A percentile compares a stretch with the other conserved stretches of the same genome.
These are phyloP conservation scores for Gila robusta DNA, from an alignment of 2,797 vertebrate species.

Conservation along the genomic window DNA sequence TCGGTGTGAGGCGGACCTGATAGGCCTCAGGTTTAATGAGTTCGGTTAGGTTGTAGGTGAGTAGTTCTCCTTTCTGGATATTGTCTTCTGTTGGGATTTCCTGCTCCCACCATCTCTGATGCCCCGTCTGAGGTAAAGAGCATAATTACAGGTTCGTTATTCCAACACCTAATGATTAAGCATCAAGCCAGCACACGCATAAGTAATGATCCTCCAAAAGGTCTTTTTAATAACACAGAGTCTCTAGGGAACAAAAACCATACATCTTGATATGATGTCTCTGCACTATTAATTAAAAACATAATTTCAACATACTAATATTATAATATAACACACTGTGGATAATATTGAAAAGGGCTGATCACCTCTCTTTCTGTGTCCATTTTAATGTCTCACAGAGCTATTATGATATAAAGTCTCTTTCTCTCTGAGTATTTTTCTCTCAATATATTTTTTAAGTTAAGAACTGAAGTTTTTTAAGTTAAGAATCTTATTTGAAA, in stretches of 20 bases:
- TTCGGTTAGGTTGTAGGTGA: slow-evolving; percentile 96
- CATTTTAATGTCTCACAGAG: slow-evolving; percentile 5
- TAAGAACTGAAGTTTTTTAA: background rate
- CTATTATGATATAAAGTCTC: background rate
- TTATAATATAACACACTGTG: slow-evolving; percentile 10
- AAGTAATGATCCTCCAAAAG: slow-evolving; percentile 21
- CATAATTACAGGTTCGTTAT: slow-evolving; percentile 16
- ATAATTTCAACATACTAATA: slow-evolving; percentile 30
- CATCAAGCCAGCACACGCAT: background rate
- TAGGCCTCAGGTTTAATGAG: slow-evolving; percentile 96
- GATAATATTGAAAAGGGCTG: background rate
- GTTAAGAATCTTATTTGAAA: background rate
- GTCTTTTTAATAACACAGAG: slow-evolving; percentile 1
- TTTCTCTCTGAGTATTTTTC: background rate
- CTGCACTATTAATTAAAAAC: slow-evolving; percentile 22
- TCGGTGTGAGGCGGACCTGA: slow-evolving; percentile 94
- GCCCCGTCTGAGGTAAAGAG: slow-evolving; percentile 82
- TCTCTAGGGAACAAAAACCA: slow-evolving; percentile 10
- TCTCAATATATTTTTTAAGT: too few relatives aligned
- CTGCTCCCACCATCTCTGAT: slow-evolving; percentile 98
- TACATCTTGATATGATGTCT: slow-evolving; percentile 33
- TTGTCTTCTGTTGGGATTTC: slow-evolving; percentile 91
- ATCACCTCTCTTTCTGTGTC: background rate
- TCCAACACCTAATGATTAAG: slow-evolving; percentile 23
- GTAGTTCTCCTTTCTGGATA: slow-evolving; percentile 93